Percentiles rank a stretch among this genome's conserved stretches.
Evolutionary conservation across 2,888 invertebrate genomes (phyloP).

Genomic region (Archips xylosteana): DNA sequence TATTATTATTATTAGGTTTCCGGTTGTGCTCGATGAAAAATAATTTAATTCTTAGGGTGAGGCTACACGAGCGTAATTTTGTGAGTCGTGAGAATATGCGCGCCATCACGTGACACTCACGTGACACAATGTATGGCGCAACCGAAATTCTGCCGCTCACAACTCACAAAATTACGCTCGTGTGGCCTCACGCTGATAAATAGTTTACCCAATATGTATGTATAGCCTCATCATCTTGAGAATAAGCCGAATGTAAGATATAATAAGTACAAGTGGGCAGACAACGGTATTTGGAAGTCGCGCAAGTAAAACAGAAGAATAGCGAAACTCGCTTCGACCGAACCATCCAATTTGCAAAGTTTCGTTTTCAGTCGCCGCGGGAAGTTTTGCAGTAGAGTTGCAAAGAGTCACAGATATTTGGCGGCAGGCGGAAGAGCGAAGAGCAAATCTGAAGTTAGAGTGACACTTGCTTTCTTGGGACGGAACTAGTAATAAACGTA

Average conservation of each 20-base stretch:
- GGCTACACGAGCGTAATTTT: too few relatives aligned
- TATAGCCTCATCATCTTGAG: background rate
- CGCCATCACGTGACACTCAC: too few relatives aligned
- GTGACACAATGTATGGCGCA: too few relatives aligned
- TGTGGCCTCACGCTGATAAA: too few relatives aligned
- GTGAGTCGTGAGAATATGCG: too few relatives aligned
- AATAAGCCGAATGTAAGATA: background rate
- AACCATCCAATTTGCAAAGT: conserved; percentile 55
- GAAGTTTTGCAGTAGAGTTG: conserved; percentile 26
- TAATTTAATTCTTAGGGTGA: too few relatives aligned
- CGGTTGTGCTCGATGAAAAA: too few relatives aligned
- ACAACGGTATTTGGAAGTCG: conserved; percentile 1
- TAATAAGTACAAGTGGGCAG: background rate
- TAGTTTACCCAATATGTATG: too few relatives aligned
- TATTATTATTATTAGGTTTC: too few relatives aligned
- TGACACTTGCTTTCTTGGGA: background rate
- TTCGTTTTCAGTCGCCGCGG: conserved; percentile 41
- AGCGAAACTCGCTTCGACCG: conserved; percentile 24
- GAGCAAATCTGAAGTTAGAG: conserved; percentile 6
- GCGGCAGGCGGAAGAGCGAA: conserved; percentile 6
- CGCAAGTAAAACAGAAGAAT: conserved; percentile 45
- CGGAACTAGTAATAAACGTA: background rate
- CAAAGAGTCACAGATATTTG: conserved; percentile 27
- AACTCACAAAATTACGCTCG: too few relatives aligned
- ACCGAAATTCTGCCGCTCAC: too few relatives aligned